Percentiles rank a stretch among this genome's conserved stretches.
Conservation (phyloP, 2,888 invertebrate species). For the Eupithecia subfuscata region DNA sequence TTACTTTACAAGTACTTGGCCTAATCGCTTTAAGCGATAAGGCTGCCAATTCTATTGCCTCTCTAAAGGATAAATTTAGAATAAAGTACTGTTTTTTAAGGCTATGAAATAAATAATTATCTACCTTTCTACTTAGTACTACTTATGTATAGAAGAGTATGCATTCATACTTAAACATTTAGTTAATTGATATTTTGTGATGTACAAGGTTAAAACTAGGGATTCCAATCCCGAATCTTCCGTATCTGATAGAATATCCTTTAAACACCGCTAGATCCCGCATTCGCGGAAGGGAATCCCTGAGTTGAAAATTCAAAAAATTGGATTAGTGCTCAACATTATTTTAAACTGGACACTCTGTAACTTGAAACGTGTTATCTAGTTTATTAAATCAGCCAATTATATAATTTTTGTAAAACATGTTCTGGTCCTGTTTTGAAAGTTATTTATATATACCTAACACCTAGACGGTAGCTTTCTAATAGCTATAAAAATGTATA, state of each 20-base stretch:
- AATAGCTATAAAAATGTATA: constrained; percentile 7
- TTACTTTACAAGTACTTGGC: neutral
- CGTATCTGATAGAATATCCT: neutral
- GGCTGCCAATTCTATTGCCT: no score
- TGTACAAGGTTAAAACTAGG: neutral
- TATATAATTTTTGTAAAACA: neutral
- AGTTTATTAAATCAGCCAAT: neutral
- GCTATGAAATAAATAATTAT: no score
- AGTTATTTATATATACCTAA: neutral
- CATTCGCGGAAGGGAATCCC: no score
- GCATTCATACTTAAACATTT: neutral
- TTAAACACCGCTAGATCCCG: no score
- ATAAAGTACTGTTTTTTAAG: no score
- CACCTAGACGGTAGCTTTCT: constrained; percentile 1
- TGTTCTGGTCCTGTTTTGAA: constrained; percentile 4
- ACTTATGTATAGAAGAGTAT: neutral
- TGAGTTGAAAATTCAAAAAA: neutral
- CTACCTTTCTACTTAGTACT: neutral
- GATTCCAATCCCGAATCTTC: no score
- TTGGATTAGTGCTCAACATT: neutral
- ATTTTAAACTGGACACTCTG: neutral
- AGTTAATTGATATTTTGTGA: neutral
- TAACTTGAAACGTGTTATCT: neutral
- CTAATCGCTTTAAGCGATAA: no score
- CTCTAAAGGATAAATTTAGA: no score